Conservation (phyloP, 2,113 vertebrate genomes). For the Apistogramma diplotaenia region DNA sequence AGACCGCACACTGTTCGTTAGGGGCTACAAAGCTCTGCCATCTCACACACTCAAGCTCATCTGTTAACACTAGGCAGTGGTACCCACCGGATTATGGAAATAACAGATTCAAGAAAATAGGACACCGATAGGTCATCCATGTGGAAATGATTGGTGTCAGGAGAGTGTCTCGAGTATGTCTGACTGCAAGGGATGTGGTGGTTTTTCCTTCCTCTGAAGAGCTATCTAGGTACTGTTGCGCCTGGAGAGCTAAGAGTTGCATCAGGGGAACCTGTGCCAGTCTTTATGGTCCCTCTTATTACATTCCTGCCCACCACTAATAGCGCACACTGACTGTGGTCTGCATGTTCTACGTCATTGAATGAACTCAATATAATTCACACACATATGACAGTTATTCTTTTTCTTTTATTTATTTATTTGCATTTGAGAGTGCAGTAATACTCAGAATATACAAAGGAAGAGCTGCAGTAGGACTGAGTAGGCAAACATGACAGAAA, state of each 20-base stretch:
- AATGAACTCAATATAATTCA: slow-evolving; percentile 48
- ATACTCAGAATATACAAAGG: slow-evolving; percentile 28
- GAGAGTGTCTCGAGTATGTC: slow-evolving; percentile 68
- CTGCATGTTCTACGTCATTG: slow-evolving; percentile 53
- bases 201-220: slow-evolving; percentile 50
- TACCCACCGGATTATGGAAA: slow-evolving; percentile 81
- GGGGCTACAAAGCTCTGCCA: slow-evolving; percentile 88
- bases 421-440: slow-evolving; percentile 32
- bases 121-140: slow-evolving; percentile 72
- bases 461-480: slow-evolving; percentile 1
- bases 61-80: slow-evolving; percentile 85
- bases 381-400: slow-evolving; percentile 42
- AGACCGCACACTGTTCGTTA: slow-evolving; percentile 89
- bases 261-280: slow-evolving; percentile 57
- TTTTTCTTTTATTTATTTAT: slow-evolving; percentile 41
- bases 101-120: slow-evolving; percentile 77
- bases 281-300: slow-evolving; percentile 55
- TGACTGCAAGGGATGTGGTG: slow-evolving; percentile 49
- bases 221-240: slow-evolving; percentile 58
- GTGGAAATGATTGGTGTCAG: slow-evolving; percentile 75
- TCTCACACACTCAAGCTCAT: slow-evolving; percentile 87
- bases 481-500: slow-evolving; percentile 19
- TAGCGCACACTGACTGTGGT: slow-evolving; percentile 48
- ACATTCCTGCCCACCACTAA: slow-evolving; percentile 65
- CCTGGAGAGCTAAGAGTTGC: slow-evolving; percentile 50